Evolutionary conservation across 2,797 vertebrate species (phyloP), one percentile per base, ranked within the genome.

Genomic region (Channa striata): DNA sequence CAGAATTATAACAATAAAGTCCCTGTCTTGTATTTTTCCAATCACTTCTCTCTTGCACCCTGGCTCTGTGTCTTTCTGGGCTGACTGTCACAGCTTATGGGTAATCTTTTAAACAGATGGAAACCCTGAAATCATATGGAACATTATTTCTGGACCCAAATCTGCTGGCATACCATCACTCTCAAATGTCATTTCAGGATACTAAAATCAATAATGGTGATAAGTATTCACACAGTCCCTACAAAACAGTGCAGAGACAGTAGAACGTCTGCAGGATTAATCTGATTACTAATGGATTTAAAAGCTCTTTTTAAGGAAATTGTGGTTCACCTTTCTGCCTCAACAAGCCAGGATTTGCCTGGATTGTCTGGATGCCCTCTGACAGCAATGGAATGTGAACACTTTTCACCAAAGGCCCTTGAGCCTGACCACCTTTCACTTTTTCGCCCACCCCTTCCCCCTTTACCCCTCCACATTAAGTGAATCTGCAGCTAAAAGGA

Each of bases 351-450:
- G 69, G 91, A 92, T 92, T 84, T 14, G 94, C 82, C 88, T 85
- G 74, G 72, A 82, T 84, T 14, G 94, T 81, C 88, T 85, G 74
- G 72, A 82, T 93, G 91, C 88, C 89, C 91, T 90, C 87, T 91
- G 90, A 93, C 90, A 91, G 87, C 72, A 87, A 76, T 73, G 92
- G 93, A 94, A 95, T 94, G 93, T 87, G 86, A 87, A 79, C 20
- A 86, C 76, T 91, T 92, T 90, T 84, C 74, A 90, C 84, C 77
- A 80, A 89, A 92, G 85, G 85, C 88, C 89, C 78, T 81, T 92
- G 79, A 93, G 90, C 89, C 90, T 80, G 84, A 87, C 89, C 92
- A 92, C 90, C 87, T 93, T 91, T 91, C 89, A 71, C 85, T 89
- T 85, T n/a, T 83, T 86, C 74, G 25, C 74, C 65, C 82, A 56